phyloP scores from a whole-genome alignment of 2,797 vertebrate species.

The Helarctos malayanus region DNA sequence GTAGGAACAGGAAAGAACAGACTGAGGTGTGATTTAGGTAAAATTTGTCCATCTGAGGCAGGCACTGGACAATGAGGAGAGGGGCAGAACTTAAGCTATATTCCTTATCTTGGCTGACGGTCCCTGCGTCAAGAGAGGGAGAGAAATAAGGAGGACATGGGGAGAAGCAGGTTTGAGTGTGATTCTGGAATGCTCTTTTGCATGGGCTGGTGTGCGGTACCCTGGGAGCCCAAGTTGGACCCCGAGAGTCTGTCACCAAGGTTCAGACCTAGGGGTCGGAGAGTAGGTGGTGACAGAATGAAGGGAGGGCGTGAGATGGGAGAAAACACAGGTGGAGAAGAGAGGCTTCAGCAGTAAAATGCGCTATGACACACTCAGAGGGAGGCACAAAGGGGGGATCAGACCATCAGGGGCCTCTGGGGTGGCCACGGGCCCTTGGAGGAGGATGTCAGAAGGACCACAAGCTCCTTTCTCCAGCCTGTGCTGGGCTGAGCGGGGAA shows the following conservation, averaged over 20 bases:
- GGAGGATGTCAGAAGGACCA: not conserved
- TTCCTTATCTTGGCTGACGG: too few relatives aligned
- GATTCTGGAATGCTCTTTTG: not conserved
- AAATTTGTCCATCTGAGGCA: not conserved
- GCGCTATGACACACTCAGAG: not conserved
- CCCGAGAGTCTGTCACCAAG: not conserved
- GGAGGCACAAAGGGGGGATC: accelerated
- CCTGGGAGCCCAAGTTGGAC: not conserved
- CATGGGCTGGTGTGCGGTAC: not conserved
- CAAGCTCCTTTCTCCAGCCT: not conserved
- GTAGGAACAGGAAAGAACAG: not conserved
- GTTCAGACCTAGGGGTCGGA: not conserved
- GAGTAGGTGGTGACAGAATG: not conserved
- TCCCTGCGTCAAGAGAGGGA: not conserved
- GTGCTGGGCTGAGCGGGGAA: not conserved
- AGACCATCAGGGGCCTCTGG: not conserved
- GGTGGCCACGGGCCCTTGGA: not conserved
- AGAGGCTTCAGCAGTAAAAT: not conserved
- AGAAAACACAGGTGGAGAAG: not conserved
- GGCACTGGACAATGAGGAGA: not conserved
- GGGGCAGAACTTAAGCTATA: not conserved
- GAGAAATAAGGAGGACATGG: accelerated
- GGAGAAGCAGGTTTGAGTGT: not conserved
- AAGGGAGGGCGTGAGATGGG: too few relatives aligned
- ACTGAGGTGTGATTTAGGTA: not conserved